A percentile compares a stretch with the other conserved stretches of the same genome.
Evolutionary conservation across 2,113 vertebrate genomes (phyloP).

Genomic region (Anguilla japonica): DNA sequence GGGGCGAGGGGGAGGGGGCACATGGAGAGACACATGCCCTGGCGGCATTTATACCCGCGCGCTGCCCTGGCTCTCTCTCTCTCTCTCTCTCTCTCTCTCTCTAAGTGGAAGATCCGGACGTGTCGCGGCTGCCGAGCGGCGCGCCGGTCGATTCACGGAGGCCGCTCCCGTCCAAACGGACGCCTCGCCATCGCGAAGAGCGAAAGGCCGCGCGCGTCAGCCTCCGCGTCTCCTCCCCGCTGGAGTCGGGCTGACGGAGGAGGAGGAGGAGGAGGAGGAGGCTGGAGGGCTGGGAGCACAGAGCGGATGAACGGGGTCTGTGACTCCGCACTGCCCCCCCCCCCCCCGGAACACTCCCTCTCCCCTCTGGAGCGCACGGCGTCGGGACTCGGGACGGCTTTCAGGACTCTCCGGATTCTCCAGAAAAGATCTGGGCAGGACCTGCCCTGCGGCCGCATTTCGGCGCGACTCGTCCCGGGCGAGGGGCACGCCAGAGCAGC

Average conservation of each 20-base stretch:
- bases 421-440: no score
- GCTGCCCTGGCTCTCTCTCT: not conserved
- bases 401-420: not conserved
- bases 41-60: not conserved
- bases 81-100: not conserved
- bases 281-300: conserved; percentile 13
- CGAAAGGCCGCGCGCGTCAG: not conserved
- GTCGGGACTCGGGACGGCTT: not conserved
- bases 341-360: conserved; percentile 37
- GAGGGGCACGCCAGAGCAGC: no score
- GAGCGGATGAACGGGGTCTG: conserved; percentile 48
- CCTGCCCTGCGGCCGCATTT: no score
- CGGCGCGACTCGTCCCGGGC: no score
- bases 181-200: not conserved
- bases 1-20: not conserved
- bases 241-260: not conserved
- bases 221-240: not conserved
- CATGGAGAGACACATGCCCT: not conserved
- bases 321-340: conserved; percentile 49
- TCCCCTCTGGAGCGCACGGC: conserved; percentile 17
- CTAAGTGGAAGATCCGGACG: not conserved
- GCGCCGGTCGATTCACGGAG: not conserved
- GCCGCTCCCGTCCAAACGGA: not conserved
- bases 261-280: conserved; percentile 18
- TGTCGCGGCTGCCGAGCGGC: not conserved